These are phyloP conservation scores for Hyposmocoma kahamanoa DNA, from an alignment of 1,140 invertebrate species.

Conservation along the genomic window DNA sequence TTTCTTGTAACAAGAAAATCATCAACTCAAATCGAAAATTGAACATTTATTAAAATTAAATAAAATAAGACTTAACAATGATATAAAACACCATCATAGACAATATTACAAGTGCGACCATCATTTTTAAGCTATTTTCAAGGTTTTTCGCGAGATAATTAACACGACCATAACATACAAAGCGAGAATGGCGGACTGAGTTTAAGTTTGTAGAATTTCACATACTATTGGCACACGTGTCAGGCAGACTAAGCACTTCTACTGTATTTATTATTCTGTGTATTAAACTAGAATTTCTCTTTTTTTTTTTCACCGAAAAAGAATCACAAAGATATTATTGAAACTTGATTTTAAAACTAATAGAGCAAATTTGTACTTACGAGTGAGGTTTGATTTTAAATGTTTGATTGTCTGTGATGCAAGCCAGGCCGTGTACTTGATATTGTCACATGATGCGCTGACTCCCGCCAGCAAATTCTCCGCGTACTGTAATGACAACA, in stretches of 20 bases:
- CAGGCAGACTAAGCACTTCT: neutral
- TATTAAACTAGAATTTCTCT: neutral
- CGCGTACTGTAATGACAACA: conserved; percentile 75
- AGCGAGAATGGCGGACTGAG: too few species aligned
- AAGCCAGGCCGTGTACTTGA: conserved; percentile 80
- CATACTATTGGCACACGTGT: too few species aligned
- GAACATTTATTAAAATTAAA: too few species aligned
- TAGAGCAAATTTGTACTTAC: conserved; percentile 30
- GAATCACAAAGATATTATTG: neutral
- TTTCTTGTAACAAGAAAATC: too few species aligned
- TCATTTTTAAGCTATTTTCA: too few species aligned
- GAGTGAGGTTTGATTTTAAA: conserved; percentile 65
- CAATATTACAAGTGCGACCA: too few species aligned
- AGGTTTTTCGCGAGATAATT: too few species aligned
- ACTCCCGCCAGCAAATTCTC: conserved; percentile 84
- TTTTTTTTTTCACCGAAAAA: neutral
- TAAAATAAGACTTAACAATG: too few species aligned
- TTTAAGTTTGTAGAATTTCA: too few species aligned
- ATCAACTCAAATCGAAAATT: too few species aligned
- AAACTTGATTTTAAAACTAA: neutral
- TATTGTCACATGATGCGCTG: conserved; percentile 63
- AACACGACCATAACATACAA: too few species aligned
- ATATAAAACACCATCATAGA: too few species aligned
- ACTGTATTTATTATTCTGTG: neutral
- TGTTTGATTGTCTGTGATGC: conserved; percentile 81